A percentile compares a stretch with the other conserved stretches of the same genome.
These are phyloP conservation scores for Piezodorus guildinii DNA, from an alignment of 1,140 invertebrate genomes.

Conservation along the genomic window DNA sequence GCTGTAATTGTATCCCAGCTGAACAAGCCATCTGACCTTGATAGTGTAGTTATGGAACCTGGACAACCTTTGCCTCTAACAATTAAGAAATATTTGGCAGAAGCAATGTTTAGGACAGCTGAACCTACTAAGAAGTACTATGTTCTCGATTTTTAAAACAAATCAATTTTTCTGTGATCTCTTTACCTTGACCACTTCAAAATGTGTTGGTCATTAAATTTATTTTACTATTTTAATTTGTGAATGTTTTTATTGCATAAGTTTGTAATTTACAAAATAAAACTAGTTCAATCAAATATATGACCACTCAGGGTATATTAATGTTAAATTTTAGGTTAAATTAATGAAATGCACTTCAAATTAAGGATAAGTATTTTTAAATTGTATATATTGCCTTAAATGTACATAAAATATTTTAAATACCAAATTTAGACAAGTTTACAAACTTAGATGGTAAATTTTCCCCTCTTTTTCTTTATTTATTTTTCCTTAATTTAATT, in stretches of 20 bases:
- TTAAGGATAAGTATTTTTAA: conserved; percentile 6
- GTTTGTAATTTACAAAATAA: neutral
- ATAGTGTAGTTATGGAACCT: conserved; percentile 34
- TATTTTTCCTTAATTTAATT: too few species aligned
- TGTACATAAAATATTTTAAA: conserved; percentile 13
- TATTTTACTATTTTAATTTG: too few species aligned
- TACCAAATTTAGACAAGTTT: conserved; percentile 1
- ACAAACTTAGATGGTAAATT: neutral
- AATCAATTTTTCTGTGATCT: conserved; percentile 5
- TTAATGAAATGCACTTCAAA: neutral
- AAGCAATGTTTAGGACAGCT: conserved; percentile 32
- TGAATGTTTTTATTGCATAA: neutral
- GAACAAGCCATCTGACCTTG: conserved; percentile 34
- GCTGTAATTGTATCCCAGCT: conserved; percentile 41
- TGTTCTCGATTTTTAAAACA: conserved; percentile 17
- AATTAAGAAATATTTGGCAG: conserved; percentile 39
- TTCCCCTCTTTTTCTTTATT: too few species aligned
- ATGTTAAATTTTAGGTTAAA: conserved; percentile 4
- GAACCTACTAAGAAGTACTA: conserved; percentile 20
- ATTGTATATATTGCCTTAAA: conserved; percentile 9
- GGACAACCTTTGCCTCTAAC: conserved; percentile 30
- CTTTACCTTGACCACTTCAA: neutral
- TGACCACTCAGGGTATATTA: conserved; percentile 7
- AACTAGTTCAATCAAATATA: neutral
- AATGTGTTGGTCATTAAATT: too few species aligned